phyloP scores from a whole-genome alignment of 1,140 invertebrate genomes.

The Melipona quadrifasciata region DNA sequence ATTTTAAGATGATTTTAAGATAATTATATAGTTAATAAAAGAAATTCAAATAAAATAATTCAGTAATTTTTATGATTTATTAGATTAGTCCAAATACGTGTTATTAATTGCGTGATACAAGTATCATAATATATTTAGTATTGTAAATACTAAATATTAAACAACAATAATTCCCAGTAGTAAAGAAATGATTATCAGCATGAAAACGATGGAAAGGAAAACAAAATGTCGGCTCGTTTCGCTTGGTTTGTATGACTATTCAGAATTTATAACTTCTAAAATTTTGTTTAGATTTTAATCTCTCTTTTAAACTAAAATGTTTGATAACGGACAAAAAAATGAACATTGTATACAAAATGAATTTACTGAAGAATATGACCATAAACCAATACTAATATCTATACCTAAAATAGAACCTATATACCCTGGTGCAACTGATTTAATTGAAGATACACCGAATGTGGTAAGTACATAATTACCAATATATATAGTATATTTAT shows the following conservation, averaged over 20 bases:
- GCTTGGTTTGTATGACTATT: not conserved
- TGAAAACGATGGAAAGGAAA: not conserved
- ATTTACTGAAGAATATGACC: not conserved
- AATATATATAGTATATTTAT: not conserved
- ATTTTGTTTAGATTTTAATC: conserved; percentile 2
- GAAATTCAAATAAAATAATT: not conserved
- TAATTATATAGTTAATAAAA: not conserved
- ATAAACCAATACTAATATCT: not conserved
- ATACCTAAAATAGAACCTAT: conserved; percentile 36
- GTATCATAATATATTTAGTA: not conserved
- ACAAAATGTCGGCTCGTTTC: conserved; percentile 16
- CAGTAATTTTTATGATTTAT: not conserved
- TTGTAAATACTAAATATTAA: not conserved
- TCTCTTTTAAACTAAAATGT: conserved; percentile 9
- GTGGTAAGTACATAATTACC: conserved; percentile 8
- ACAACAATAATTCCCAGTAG: too few relatives aligned
- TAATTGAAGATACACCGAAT: not conserved
- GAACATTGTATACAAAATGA: not conserved
- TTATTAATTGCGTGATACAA: too few relatives aligned
- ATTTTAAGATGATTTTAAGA: not conserved
- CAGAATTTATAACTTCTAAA: not conserved
- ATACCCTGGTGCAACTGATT: not conserved
- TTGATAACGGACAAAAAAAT: not conserved
- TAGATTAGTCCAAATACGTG: not conserved
- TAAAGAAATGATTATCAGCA: not conserved